Evolutionary conservation across 2,888 invertebrate species (phyloP), one percentile per base, ranked within the genome.

Genomic region (Noctua janthe): DNA sequence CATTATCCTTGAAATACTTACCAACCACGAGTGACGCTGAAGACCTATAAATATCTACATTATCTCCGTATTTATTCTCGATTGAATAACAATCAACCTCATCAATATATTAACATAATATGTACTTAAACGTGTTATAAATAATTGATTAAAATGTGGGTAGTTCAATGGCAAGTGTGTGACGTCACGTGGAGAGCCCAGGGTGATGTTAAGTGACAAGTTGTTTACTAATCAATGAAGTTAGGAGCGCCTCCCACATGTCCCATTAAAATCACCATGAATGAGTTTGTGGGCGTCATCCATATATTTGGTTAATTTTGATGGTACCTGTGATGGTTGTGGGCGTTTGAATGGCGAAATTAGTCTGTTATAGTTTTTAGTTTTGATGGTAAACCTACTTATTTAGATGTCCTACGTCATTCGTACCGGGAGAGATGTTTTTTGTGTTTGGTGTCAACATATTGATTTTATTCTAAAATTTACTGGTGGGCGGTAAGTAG

Each of bases 51-150:
- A 83, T 81, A 88, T 75, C 54, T 39, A 29, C 78, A 79, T 76
- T 76, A 39, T 73, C 66, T 76, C 78, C 70, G 47, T 73, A 84
- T 76, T 80, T 80, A 62, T 20, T 82, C 73, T 72, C 82, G 54
- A 87, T 80, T 89, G 84, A 90, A 90, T 87, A 83, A 86, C 81
- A 75, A 87, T 84, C 39, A 71, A 64, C 67, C 64, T 76, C 75
- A 74, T 82, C 71, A 76, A 76, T 76, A 72, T 35, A 83, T 89
- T 89, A 83, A 39, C 89, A 90, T 89, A 87, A 90, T 82, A 35
- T 71, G 47, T 83, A 69, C 66, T 75, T 75, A 80, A 81, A 71
- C 72, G 59, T 47, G 70, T 71, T 83, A 88, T 86, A 84, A 81
- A 82, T 82, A 86, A 59, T n/a, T 75, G 8, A 67, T 49, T 76